Evolutionary conservation across 2,888 invertebrate species (phyloP), one percentile per base, ranked within the genome.

Genomic region (Anagyrus pseudococci): DNA sequence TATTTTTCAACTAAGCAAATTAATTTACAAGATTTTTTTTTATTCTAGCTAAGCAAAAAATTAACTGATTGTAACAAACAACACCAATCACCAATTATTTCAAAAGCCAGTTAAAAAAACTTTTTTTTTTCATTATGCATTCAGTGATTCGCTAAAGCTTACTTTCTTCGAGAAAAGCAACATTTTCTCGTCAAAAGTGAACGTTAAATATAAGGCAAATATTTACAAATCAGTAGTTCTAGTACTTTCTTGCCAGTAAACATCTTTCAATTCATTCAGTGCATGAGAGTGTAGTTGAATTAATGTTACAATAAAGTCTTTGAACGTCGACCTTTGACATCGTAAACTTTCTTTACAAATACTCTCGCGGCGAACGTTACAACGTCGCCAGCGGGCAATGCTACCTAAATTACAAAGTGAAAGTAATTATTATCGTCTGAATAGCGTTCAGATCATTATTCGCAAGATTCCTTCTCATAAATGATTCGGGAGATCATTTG

Each of bases 401-500:
- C 49, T 63, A 60, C 33, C 52, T 57, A 56, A 48, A 46, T 58
- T 58, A 66, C 44, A 59, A 46, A 62, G 50, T 41, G 20, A 3
- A 26, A 58, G n/a, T n/a, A 2, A 37, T 37, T 8, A 37, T 13
- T n/a, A n/a, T n/a, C n/a, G n/a, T 41, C 46, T 52, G 4, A 58
- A 46, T 57, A 44, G 54, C 29, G 47, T 57, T 29, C 19, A 52
- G 37, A 58, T 55, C 15, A 26, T 46, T 20, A 37, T 6, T 29
- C 23, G 23, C 19, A 41, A 17, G 44, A 46, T 29, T 41, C 49
- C 46, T 54, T 17, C 37, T 67, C 59, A 64, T 63, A 58, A 60
- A 58, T 67, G 65, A 44, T 67, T 52, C 37, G 68, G 66, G 48
- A 85, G 74, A 77, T 82, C 81, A 46, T 70, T 74, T 64, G 86